Base-by-base conservation (phyloP, 1,140 invertebrate species). In the Oscheius sp. region DNA sequence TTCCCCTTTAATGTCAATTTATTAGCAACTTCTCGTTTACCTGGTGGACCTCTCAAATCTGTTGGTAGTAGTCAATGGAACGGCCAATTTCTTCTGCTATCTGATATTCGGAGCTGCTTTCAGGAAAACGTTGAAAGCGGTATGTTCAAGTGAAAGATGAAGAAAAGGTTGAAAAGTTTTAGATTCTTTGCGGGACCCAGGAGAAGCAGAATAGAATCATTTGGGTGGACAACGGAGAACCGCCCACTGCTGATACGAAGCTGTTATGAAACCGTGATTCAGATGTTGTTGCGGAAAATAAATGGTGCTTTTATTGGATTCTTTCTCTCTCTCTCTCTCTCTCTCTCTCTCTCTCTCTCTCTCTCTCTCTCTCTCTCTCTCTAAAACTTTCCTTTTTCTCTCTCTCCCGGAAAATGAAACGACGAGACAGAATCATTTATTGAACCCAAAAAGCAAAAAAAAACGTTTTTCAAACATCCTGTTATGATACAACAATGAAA, bases 11-110 rank as follows among this genome's bases (percentile, higher is more conserved):
- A n/a, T n/a, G 13, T 49, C 32, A 45, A 45, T 7, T 34, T 71
- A 63, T 46, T 49, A 71, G 69, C 35, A 55, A 64, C 63, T 71
- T 52, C 77, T 83, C 31, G 81, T 79, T 13, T 83, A 83, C 70
- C 68, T 83, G 35, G 81, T 83, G 32, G 82, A 83, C 62, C 62
- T 83, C 31, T 83, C 80, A 2, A 83, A 83, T 75, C 70, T 83
- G 23, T 70, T 83, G 26, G 82, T 83, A 7, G 81, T 83, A 3
- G 76, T 84, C 66, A 83, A 83, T 71, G 82, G 79, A 65, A 84
- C 82, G 2, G 79, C 77, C 26, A 83, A 83, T 61, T 83, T 83
- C 67, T 84, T 84, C 45, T 77, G 84, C 29, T 83, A 83, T 64
- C 28, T 80, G 31, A 79, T 79, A 28, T 83, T 84, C 69, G 82